These are phyloP conservation scores for Leptopilina boulardi DNA, from an alignment of 1,140 invertebrate genomes.

Conservation along the genomic window DNA sequence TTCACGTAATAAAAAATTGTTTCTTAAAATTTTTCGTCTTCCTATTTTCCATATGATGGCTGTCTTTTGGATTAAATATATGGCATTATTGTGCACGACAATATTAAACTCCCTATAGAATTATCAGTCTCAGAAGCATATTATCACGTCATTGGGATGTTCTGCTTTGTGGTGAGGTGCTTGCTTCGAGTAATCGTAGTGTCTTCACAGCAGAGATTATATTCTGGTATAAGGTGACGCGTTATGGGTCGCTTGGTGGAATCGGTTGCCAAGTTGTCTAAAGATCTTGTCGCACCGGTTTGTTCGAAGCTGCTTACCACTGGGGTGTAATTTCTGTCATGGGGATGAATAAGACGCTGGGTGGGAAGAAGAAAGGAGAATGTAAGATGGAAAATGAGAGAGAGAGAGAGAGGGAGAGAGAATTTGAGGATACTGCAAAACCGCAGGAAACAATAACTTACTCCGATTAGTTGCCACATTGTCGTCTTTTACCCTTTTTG, in stretches of 20 bases:
- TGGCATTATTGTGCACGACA: not conserved
- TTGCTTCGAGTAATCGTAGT: slow-evolving; percentile 21
- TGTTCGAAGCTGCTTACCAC: slow-evolving; percentile 43
- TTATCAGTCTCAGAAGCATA: slow-evolving; percentile 2
- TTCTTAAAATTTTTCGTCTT: too few species aligned
- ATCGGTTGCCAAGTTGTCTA: slow-evolving; percentile 47
- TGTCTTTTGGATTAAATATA: not conserved
- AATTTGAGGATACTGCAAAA: slow-evolving; percentile 43
- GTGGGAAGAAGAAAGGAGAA: not conserved
- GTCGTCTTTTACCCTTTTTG: slow-evolving; percentile 21
- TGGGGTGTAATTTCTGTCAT: slow-evolving; percentile 51
- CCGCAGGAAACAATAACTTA: slow-evolving; percentile 23
- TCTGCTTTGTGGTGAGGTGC: not conserved
- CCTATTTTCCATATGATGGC: too few species aligned
- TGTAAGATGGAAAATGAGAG: slow-evolving; percentile 22
- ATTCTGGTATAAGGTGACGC: slow-evolving; percentile 32
- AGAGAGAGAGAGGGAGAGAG: slow-evolving; percentile 36
- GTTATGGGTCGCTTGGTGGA: slow-evolving; percentile 7
- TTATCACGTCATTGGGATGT: not conserved
- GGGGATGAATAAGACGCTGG: slow-evolving; percentile 40
- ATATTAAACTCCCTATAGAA: not conserved
- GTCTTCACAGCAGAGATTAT: slow-evolving; percentile 21
- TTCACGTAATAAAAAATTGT: too few species aligned
- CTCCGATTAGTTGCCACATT: slow-evolving; percentile 1
- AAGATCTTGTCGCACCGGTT: slow-evolving; percentile 43